These are phyloP conservation scores for Bradypodion pumilum DNA, from an alignment of 2,797 vertebrate species.

Conservation along the genomic window DNA sequence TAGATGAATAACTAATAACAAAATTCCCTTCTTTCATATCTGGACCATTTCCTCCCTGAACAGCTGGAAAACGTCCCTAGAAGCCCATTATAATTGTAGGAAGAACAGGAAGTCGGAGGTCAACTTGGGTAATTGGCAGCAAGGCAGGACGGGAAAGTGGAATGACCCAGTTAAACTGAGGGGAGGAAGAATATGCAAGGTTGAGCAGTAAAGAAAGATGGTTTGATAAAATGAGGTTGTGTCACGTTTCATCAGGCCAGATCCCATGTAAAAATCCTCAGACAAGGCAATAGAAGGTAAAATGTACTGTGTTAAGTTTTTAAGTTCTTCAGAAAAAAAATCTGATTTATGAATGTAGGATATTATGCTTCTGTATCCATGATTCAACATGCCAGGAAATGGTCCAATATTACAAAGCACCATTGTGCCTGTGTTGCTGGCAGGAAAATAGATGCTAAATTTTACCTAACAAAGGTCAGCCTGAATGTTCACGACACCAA, in stretches of 20 bases:
- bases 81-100: neutral
- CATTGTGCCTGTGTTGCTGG: no score
- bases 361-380: no score
- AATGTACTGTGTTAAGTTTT: neutral
- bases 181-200: neutral
- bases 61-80: neutral
- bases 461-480: no score
- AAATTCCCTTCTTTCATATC: neutral
- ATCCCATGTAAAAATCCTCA: neutral
- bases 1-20: neutral
- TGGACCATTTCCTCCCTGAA: neutral
- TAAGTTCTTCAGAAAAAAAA: no score
- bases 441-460: no score
- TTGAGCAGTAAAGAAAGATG: neutral
- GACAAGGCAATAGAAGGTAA: neutral
- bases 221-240: neutral
- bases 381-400: no score
- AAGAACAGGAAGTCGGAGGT: neutral
- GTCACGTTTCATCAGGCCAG: neutral
- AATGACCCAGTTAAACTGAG: neutral
- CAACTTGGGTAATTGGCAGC: conserved; percentile 3
- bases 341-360: no score
- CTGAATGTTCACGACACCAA: no score
- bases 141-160: neutral
- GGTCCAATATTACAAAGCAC: no score